Evolutionary conservation across 2,888 invertebrate species (phyloP).

Genomic region (Agrochola lota): DNA sequence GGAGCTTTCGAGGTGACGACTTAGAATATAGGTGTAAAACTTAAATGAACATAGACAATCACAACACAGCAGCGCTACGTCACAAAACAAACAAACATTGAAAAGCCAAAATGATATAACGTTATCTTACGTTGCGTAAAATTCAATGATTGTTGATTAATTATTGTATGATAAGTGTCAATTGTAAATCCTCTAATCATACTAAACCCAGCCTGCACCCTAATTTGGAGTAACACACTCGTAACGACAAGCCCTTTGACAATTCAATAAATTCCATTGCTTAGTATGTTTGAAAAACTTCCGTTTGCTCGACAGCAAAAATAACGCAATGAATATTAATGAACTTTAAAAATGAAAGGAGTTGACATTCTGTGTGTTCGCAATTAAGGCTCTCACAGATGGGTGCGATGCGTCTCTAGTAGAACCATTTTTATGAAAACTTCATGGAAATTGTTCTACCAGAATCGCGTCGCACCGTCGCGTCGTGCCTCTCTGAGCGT

Average conservation of each 20-base stretch:
- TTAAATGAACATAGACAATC: constrained; percentile 55
- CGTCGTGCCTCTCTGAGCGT: too few species aligned
- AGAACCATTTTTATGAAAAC: too few species aligned
- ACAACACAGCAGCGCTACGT: constrained; percentile 56
- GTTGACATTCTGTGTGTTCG: not conserved
- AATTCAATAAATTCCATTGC: not conserved
- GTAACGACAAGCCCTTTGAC: not conserved
- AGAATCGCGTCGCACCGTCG: too few species aligned
- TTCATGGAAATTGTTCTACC: too few species aligned
- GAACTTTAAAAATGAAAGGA: not conserved
- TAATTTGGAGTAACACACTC: constrained; percentile 25
- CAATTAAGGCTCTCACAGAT: too few species aligned
- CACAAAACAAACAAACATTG: constrained; percentile 63
- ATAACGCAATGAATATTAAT: not conserved
- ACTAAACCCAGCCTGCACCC: constrained; percentile 21
- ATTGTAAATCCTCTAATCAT: constrained; percentile 12
- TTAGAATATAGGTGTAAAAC: too few species aligned
- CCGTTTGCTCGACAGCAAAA: not conserved
- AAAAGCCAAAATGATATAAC: constrained; percentile 58
- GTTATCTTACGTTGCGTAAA: constrained; percentile 47
- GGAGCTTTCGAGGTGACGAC: too few species aligned
- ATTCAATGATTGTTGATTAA: constrained; percentile 52
- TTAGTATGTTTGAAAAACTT: not conserved
- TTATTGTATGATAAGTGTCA: constrained; percentile 29
- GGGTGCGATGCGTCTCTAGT: too few species aligned